phyloP scores from a whole-genome alignment of 2,113 vertebrate species.

The Nasalis larvatus region DNA sequence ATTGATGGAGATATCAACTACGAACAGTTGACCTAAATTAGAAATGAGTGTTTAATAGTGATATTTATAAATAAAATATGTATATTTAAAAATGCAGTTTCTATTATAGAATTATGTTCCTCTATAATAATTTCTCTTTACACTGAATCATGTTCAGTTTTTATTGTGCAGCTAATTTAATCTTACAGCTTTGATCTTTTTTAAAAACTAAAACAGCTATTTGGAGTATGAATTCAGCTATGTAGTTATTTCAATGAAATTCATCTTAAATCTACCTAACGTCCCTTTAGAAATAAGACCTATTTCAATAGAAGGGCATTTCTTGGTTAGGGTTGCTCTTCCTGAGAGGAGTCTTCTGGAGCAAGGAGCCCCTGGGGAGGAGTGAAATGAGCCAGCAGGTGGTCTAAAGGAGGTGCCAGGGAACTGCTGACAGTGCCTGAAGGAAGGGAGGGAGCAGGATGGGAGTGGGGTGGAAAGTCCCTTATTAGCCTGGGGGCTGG shows the following conservation, averaged over 20 bases:
- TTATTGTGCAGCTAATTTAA: neutral
- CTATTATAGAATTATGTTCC: constrained; percentile 9
- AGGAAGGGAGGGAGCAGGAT: neutral
- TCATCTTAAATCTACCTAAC: constrained; percentile 23
- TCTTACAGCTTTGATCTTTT: neutral
- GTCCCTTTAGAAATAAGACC: neutral
- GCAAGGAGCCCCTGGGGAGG: neutral
- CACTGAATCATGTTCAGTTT: neutral
- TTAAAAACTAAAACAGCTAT: neutral
- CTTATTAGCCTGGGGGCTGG: constrained; percentile 18
- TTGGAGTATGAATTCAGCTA: constrained; percentile 26
- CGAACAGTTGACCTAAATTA: neutral
- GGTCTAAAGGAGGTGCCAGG: neutral
- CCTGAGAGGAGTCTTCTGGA: neutral
- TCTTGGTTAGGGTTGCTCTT: neutral
- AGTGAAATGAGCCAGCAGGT: constrained; percentile 37
- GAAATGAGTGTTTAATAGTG: neutral
- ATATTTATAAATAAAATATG: constrained; percentile 18
- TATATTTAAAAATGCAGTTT: constrained; percentile 2
- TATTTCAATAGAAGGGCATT: neutral
- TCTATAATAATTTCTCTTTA: constrained; percentile 45
- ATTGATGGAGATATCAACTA: neutral
- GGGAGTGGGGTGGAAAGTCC: constrained; percentile 57
- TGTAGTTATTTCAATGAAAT: neutral
- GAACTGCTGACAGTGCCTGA: constrained; percentile 47